phyloP scores from a whole-genome alignment of 1,140 invertebrate species.

The Drosophila sturtevanti region DNA sequence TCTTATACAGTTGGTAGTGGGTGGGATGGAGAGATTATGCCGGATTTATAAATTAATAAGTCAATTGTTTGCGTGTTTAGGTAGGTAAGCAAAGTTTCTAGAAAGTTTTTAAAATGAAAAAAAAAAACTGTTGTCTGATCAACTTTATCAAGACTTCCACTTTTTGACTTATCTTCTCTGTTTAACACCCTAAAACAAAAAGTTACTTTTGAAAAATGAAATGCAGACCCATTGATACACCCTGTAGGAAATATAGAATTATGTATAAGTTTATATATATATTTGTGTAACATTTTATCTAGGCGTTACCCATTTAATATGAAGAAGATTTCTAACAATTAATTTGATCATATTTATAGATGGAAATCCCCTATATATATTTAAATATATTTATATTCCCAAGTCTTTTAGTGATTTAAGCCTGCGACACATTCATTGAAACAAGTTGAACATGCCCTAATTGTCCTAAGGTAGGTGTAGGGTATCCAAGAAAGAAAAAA shows the following conservation, averaged over 20 bases:
- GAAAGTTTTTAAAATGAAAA: neutral
- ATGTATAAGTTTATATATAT: too few species aligned
- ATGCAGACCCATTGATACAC: neutral
- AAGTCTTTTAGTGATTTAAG: too few species aligned
- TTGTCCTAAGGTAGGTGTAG: neutral
- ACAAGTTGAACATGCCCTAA: neutral
- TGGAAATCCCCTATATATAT: too few species aligned
- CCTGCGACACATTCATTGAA: too few species aligned
- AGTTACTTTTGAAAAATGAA: neutral
- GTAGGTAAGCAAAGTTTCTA: conserved; percentile 1
- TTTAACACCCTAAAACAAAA: neutral
- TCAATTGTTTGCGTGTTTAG: neutral
- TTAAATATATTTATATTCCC: too few species aligned
- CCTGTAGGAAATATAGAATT: neutral
- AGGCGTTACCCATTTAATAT: too few species aligned
- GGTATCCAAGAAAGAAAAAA: neutral
- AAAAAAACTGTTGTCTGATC: conserved; percentile 1
- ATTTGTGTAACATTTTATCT: too few species aligned
- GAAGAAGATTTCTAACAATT: too few species aligned
- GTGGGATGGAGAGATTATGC: neutral
- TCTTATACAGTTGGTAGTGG: neutral
- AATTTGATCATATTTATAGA: too few species aligned
- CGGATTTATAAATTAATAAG: conserved; percentile 5
- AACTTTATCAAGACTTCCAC: neutral
- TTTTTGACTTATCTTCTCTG: neutral